Conservation (phyloP, 2,797 vertebrate species). For the Hippocampus kuda region DNA sequence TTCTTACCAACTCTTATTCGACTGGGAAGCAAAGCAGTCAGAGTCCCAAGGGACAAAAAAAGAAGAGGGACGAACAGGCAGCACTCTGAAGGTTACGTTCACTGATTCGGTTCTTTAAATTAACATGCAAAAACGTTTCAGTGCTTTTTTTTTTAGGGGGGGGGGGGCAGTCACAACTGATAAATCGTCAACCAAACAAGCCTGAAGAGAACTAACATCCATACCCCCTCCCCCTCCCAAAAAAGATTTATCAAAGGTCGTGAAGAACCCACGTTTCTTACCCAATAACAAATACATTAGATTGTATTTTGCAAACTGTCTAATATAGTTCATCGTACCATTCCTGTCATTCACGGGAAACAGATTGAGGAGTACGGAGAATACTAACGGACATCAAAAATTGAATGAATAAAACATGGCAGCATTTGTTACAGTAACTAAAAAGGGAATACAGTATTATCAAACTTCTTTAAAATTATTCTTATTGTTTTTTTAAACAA, state of each 20-base stretch:
- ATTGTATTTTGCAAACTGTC: background rate
- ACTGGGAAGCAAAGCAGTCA: constrained; percentile 52
- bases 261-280: no score
- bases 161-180: background rate
- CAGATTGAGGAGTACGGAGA: background rate
- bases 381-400: background rate
- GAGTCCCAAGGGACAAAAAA: constrained; percentile 44
- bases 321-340: background rate
- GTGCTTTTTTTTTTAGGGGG: background rate
- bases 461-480: background rate
- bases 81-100: constrained; percentile 20
- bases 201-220: no score
- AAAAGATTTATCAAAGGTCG: no score
- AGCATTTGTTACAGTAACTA: background rate
- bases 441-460: background rate
- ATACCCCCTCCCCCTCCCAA: no score
- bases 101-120: constrained; percentile 24
- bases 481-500: no score
- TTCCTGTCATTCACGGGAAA: background rate
- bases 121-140: constrained; percentile 4
- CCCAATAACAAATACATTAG: background rate
- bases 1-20: constrained; percentile 22
- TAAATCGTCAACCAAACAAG: no score
- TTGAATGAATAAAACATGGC: background rate
- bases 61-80: constrained; percentile 25